Base-by-base conservation (phyloP, 1,140 invertebrate species). In the Brachionus plicatilis region DNA sequence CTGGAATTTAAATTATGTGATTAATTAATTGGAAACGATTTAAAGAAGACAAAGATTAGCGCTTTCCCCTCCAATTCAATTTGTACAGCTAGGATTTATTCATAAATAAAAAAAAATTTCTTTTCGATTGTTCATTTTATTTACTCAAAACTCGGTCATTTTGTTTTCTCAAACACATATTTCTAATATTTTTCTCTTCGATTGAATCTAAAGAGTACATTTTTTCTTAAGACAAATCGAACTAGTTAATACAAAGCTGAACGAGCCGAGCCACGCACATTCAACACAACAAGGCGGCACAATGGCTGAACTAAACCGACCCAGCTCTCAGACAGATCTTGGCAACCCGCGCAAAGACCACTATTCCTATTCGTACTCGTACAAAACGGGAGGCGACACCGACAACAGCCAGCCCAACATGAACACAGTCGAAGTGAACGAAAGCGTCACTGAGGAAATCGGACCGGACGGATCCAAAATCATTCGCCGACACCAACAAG, bases 351-450 rank as follows among this genome's bases (percentile, higher is more conserved):
- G 79, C 79, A 82, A 82, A 68, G 79, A 82, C n/a, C 79, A 82
- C 20, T 82, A 82, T 29, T 82, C 79, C 8, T 83, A 83, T 41
- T 56, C 82, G 37, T 83, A 83, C 33, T 33, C 60, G 33, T 83
- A 83, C 33, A 68, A 68, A 20, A 68, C 82, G 1, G 82, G 53
- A 9, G 76, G 76, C 20, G 76, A 80, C 20, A 12, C 27, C 11
- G 79, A 82, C 14, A 41, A 11, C 37, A 37, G 37, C 33, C 14
- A 45, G 53, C 82, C 82, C 12, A 50, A 43, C 27, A 29, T 60
- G 53, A 83, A 83, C 37, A 83, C 82, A 24, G 83, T 84, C 29
- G 60, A 72, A 50, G 83, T 84, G n/a, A 72, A 72, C 43, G 68
- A 72, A 29, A 84, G 60, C 17, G 83, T 84, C n/a, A 72, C 66